These are phyloP conservation scores for Parasteatoda lunata DNA, from an alignment of 2,888 invertebrate species.

Conservation along the genomic window DNA sequence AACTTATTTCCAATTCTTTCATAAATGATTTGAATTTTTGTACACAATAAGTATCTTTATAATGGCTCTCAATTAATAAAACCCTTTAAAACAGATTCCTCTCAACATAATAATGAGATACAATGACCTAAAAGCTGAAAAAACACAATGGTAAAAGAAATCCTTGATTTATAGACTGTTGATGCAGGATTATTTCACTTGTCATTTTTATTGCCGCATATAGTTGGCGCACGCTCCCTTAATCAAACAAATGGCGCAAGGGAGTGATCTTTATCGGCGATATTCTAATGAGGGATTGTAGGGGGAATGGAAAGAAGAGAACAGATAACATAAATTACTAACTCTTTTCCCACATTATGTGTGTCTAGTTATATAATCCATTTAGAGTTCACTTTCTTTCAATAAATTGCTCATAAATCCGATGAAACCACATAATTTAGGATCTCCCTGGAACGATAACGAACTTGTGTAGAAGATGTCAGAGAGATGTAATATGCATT, in stretches of 20 bases:
- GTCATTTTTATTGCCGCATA: not conserved
- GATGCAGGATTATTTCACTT: not conserved
- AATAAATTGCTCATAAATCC: conserved; percentile 14
- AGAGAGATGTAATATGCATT: no score
- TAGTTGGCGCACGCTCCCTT: not conserved
- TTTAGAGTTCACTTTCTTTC: conserved; percentile 29
- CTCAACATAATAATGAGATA: no score
- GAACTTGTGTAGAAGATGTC: no score
- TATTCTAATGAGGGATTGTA: conserved; percentile 11
- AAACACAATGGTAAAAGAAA: no score
- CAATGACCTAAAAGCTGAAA: no score
- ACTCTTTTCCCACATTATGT: conserved; percentile 4
- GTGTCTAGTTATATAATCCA: not conserved
- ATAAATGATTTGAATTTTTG: no score
- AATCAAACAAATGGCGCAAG: not conserved
- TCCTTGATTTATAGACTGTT: not conserved
- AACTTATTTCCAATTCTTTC: no score
- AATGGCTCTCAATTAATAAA: no score
- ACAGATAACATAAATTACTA: conserved; percentile 16
- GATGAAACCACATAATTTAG: not conserved
- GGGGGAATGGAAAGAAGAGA: not conserved
- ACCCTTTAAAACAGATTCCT: no score
- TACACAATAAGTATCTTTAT: no score
- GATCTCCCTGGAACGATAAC: no score
- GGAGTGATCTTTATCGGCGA: conserved; percentile 10